phyloP scores from a whole-genome alignment of 2,113 vertebrate genomes.

The Lathamus discolor region DNA sequence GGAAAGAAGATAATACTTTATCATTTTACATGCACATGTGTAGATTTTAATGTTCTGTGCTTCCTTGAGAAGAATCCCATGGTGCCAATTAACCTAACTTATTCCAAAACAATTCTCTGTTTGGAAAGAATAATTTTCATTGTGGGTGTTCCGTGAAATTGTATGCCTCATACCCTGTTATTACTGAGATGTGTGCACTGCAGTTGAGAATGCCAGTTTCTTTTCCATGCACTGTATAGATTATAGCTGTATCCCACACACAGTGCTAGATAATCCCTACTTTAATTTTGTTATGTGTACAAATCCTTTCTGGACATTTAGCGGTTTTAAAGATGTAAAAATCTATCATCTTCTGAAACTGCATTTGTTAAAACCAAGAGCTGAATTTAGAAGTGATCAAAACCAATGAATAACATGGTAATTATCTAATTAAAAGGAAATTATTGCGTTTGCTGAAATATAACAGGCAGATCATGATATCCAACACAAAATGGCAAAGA shows the following conservation, averaged over 20 bases:
- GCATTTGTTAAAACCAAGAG: constrained; percentile 66
- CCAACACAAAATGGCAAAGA: constrained; percentile 52
- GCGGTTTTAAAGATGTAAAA: constrained; percentile 69
- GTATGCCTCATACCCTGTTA: constrained; percentile 83
- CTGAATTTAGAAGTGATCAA: constrained; percentile 69
- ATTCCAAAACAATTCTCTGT: constrained; percentile 92
- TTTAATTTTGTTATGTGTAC: constrained; percentile 77
- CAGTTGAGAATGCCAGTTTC: constrained; percentile 72
- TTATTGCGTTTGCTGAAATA: constrained; percentile 54
- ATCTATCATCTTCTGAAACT: constrained; percentile 61
- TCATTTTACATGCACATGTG: constrained; percentile 84
- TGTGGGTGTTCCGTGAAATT: constrained; percentile 95
- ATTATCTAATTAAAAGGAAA: constrained; percentile 69
- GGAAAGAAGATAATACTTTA: constrained; percentile 81
- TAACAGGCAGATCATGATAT: constrained; percentile 50
- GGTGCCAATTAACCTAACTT: constrained; percentile 92
- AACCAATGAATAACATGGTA: constrained; percentile 52
- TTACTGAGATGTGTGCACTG: constrained; percentile 79
- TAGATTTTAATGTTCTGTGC: constrained; percentile 91
- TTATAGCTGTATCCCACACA: constrained; percentile 79
- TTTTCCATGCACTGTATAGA: constrained; percentile 73
- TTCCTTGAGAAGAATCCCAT: constrained; percentile 88
- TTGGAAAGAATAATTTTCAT: constrained; percentile 86
- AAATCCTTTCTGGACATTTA: constrained; percentile 71
- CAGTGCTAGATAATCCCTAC: constrained; percentile 76